Evolutionary conservation across 2,797 vertebrate genomes (phyloP), one percentile per base, ranked within the genome.

Genomic region (Neopelma chrysocephalum): DNA sequence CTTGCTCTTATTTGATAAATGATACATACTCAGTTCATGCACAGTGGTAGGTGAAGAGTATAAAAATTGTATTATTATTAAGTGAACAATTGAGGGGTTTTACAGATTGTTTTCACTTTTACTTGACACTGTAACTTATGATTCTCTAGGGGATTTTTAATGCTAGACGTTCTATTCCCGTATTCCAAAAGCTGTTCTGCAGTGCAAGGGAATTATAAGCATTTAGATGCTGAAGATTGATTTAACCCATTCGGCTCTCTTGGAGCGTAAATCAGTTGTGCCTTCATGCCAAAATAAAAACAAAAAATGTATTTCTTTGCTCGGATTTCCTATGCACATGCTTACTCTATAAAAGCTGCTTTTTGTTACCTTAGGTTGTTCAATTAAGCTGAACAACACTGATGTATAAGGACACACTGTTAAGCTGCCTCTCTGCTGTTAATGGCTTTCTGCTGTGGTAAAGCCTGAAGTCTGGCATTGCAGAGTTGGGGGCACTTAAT

Each of bases 241-340:
- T 87, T 97, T 97, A 97, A 98, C 95, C 86, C 95, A 5, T 97
- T 91, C 76, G 79, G 3, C 73, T 47, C 61, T 89, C 27, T 26
- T 34, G 0, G 6, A 78, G 22, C 43, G 22, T 1, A 15, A 87
- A 26, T 58, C 26, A 31, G 76, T 6, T 32, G 53, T 90, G 47
- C 47, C 40, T 88, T 47, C 6, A 0, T 47, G 26, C 29, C 15
- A 22, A 25, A 69, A 70, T 8, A 60, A 65, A 90, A 62, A 81
- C 3, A 42, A 32, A 65, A 70, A 53, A 53, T 11, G 1, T 45
- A 3, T 61, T 70, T 69, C 48, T 91, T 87, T 78, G 11, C 48
- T 82, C 17, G 0, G 75, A 50, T 25, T 78, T 82, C n/a, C 15
- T 91, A 83, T 71, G 57, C 45, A 60, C 36, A 69, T 70, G 40